Base-by-base conservation (phyloP, 2,797 vertebrate species). In the Hydrocynus forskahlii region DNA sequence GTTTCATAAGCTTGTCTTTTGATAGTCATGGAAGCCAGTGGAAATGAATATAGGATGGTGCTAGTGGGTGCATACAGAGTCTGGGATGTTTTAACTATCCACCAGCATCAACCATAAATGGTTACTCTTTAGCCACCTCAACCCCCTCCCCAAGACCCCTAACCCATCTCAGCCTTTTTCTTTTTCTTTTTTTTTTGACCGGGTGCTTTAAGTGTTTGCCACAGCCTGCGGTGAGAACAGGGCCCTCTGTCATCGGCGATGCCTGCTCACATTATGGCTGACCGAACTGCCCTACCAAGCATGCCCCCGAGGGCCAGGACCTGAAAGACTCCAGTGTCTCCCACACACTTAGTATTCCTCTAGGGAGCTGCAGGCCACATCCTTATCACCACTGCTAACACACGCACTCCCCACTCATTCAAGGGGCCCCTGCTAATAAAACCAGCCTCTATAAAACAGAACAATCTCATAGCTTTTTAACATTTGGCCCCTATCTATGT, bases 251-350 rank as follows among this genome's bases (percentile, higher is more conserved):
- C 84, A 83, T 81, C 57, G 55, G 16, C 59, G 72, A 54, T 66
- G 82, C 62, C 25, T 73, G 64, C 76, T 73, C 81, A 80, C 82
- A 90, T 89, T 90, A 91, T 88, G 86, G 79, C 76, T 81, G 86
- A 89, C 88, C 85, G 84, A 82, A 82, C 88, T 92, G 86, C 89
- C 82, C 86, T 87, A 89, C 84, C 86, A 85, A 66, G 71, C 82
- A 54, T 83, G 84, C 81, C 81, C 85, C 72, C 48, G 57, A 76
- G 81, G 86, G 82, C 59, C 75, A 70, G 79, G 73, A 78, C 73
- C 88, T 94, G 88, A 95, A 94, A 92, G 92, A 88, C 86, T 72
- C 87, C 90, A 91, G 87, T 94, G 93, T 94, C 83, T 86, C 35
- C 4, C 66, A 74, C 62, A 77, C 84, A 87, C 87, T 93, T 91